A percentile compares a stretch with the other conserved stretches of the same genome.
Evolutionary conservation across 2,888 invertebrate species (phyloP).

Genomic region (Cyclophora punctaria): DNA sequence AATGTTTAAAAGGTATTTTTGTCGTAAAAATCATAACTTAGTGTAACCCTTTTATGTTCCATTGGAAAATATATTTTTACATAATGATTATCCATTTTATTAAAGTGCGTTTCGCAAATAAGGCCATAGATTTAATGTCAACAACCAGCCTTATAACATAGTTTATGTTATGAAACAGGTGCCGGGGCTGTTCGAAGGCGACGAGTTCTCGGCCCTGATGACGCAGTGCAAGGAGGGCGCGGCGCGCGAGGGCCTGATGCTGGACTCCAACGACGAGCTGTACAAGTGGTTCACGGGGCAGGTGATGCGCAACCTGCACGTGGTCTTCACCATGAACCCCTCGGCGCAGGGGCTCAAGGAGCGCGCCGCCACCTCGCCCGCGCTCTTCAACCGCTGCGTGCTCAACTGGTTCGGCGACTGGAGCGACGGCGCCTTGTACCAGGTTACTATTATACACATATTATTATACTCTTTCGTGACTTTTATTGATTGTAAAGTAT

Average conservation of each 20-base stretch:
- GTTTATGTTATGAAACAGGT: slow-evolving; percentile 60
- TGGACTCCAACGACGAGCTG: slow-evolving; percentile 98
- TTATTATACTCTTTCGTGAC: no score
- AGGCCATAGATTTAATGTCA: no score
- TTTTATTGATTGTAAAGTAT: no score
- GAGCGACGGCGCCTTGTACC: slow-evolving; percentile 96
- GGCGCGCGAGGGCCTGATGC: slow-evolving; percentile 97
- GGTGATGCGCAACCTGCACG: slow-evolving; percentile 99
- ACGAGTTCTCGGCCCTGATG: slow-evolving; percentile 99
- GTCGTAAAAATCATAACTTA: no score
- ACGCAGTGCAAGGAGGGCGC: slow-evolving; percentile 99
- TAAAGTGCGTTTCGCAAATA: no score
- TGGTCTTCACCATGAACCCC: slow-evolving; percentile 99
- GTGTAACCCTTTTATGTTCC: no score
- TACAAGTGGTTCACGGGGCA: slow-evolving; percentile 99
- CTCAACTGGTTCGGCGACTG: slow-evolving; percentile 99
- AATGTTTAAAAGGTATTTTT: no score
- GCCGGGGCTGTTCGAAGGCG: slow-evolving; percentile 94
- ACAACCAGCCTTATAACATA: no score
- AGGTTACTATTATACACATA: slow-evolving; percentile 62
- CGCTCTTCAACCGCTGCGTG: slow-evolving; percentile 98
- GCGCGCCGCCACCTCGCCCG: slow-evolving; percentile 98
- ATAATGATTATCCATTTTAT: no score
- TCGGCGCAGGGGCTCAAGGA: slow-evolving; percentile 98
- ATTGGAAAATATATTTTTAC: no score